Conservation (phyloP, 2,113 vertebrate genomes). For the Sphaerodactylus townsendi region DNA sequence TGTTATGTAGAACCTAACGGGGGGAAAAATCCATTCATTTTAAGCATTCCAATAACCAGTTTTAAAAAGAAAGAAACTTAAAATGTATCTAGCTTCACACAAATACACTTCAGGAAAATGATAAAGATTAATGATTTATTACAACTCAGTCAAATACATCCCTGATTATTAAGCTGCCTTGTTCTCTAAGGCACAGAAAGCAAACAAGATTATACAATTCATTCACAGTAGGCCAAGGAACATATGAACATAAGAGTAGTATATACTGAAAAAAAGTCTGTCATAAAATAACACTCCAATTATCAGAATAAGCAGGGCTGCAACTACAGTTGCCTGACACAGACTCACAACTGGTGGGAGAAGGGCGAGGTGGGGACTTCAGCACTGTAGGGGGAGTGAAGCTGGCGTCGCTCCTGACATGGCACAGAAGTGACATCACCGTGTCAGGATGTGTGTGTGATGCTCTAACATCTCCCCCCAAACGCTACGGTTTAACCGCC, state of each 20-base stretch:
- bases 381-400: too few species aligned
- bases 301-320: background rate
- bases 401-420: too few species aligned
- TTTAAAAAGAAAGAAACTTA: background rate
- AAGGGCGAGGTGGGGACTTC: too few species aligned
- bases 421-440: too few species aligned
- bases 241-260: background rate
- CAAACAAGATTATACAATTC: background rate
- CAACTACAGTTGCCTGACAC: background rate
- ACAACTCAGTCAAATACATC: background rate
- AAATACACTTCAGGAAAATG: background rate
- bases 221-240: background rate
- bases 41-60: background rate
- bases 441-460: too few species aligned
- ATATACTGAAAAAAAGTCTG: background rate
- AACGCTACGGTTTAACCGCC: too few species aligned
- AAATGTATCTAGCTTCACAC: background rate
- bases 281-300: background rate
- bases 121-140: background rate
- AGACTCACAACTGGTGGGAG: too few species aligned
- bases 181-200: background rate
- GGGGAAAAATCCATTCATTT: conserved; percentile 18
- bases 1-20: conserved; percentile 93
- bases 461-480: too few species aligned
- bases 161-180: background rate